A percentile compares a stretch with the other conserved stretches of the same genome.
These are phyloP conservation scores for Rhinopithecus roxellana DNA, from an alignment of 2,113 vertebrate genomes.

Conservation along the genomic window DNA sequence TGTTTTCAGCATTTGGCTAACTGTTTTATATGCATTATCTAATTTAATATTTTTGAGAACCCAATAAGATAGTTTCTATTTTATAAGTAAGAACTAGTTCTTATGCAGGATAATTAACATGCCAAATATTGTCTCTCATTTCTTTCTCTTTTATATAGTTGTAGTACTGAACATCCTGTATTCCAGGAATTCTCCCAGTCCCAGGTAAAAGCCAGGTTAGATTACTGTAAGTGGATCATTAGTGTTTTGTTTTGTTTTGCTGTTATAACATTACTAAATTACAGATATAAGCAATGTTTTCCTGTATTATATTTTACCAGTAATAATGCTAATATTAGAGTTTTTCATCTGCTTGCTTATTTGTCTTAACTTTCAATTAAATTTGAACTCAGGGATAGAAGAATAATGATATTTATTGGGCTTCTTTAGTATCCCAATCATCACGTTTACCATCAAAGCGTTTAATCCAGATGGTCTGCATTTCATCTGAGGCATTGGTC, in stretches of 20 bases:
- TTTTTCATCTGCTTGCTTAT: neutral
- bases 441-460: neutral
- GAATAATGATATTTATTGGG: neutral
- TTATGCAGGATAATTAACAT: neutral
- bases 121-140: neutral
- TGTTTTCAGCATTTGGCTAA: neutral
- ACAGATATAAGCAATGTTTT: neutral
- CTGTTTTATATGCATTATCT: neutral
- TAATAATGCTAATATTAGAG: conserved; percentile 22
- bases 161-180: neutral
- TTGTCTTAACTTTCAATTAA: neutral
- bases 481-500: neutral
- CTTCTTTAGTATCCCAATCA: neutral
- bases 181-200: neutral
- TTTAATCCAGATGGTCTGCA: neutral
- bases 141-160: neutral
- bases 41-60: neutral
- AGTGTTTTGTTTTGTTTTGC: neutral
- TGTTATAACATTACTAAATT: neutral
- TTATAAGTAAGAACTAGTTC: neutral
- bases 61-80: neutral
- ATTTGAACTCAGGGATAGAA: conserved; percentile 5
- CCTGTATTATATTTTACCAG: neutral
- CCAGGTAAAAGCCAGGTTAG: neutral
- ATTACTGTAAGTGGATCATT: neutral